Evolutionary conservation across 2,113 vertebrate genomes (phyloP).

Genomic region (Corydoras sp.): DNA sequence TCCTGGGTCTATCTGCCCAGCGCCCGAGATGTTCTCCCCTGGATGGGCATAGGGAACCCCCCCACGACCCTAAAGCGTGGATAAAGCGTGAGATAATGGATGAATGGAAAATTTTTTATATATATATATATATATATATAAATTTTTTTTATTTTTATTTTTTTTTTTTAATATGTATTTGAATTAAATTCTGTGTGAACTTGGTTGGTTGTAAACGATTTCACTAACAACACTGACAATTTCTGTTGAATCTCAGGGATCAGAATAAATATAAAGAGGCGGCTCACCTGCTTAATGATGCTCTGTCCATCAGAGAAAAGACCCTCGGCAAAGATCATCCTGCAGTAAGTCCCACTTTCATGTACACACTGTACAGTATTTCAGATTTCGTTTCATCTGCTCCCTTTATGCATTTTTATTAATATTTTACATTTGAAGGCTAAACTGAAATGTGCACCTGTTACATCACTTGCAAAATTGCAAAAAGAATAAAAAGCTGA

Average conservation of each 20-base stretch:
- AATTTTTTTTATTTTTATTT: not conserved
- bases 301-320: conserved; percentile 93
- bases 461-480: not conserved
- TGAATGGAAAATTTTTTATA: not conserved
- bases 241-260: conserved; percentile 69
- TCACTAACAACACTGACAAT: not conserved
- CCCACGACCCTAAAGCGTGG: too few relatives aligned
- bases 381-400: not conserved
- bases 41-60: too few relatives aligned
- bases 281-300: conserved; percentile 92
- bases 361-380: not conserved
- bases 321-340: conserved; percentile 96
- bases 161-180: not conserved
- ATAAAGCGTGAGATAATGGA: too few relatives aligned
- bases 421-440: not conserved
- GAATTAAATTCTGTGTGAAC: too few relatives aligned
- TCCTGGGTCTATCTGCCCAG: too few relatives aligned
- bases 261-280: conserved; percentile 99
- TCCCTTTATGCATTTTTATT: not conserved
- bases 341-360: conserved; percentile 73
- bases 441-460: too few relatives aligned
- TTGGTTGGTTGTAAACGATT: too few relatives aligned
- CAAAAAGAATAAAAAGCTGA: too few relatives aligned
- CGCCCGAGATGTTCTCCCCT: too few relatives aligned
- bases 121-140: too few relatives aligned